Conservation (phyloP, 1,140 invertebrate genomes). For the Apis cerana region DNA sequence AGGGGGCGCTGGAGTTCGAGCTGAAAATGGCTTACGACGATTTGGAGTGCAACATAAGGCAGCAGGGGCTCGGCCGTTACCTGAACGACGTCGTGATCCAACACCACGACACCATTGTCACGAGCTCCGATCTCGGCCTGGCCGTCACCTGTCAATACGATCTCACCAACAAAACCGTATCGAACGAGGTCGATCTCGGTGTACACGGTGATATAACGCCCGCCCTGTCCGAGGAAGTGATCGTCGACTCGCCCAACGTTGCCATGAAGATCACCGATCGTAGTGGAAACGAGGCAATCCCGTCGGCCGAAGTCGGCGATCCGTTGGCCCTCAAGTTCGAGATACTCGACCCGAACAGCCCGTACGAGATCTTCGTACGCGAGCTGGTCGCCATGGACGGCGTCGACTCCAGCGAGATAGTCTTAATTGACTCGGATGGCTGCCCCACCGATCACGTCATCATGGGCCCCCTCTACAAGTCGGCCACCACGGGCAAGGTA, state of each 20-base stretch:
- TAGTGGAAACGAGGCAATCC: constrained; percentile 89
- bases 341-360: constrained; percentile 94
- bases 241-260: constrained; percentile 96
- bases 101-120: constrained; percentile 97
- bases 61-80: constrained; percentile 91
- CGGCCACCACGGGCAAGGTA: constrained; percentile 88
- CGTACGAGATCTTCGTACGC: constrained; percentile 96
- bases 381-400: constrained; percentile 97
- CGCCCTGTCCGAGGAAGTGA: constrained; percentile 90
- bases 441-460: constrained; percentile 96
- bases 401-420: constrained; percentile 94
- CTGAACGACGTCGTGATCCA: constrained; percentile 95
- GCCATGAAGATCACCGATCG: constrained; percentile 96
- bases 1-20: constrained; percentile 92
- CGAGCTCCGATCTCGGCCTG: constrained; percentile 94
- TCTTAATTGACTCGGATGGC: constrained; percentile 94
- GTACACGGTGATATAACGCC: constrained; percentile 93
- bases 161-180: constrained; percentile 95
- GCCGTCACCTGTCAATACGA: constrained; percentile 97
- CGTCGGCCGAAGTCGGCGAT: constrained; percentile 93
- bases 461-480: constrained; percentile 94
- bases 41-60: constrained; percentile 93
- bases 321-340: constrained; percentile 94
- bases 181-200: constrained; percentile 94
- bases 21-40: constrained; percentile 95